Base-by-base conservation (phyloP, 2,797 vertebrate species). In the Silurus lanzhouensis region DNA sequence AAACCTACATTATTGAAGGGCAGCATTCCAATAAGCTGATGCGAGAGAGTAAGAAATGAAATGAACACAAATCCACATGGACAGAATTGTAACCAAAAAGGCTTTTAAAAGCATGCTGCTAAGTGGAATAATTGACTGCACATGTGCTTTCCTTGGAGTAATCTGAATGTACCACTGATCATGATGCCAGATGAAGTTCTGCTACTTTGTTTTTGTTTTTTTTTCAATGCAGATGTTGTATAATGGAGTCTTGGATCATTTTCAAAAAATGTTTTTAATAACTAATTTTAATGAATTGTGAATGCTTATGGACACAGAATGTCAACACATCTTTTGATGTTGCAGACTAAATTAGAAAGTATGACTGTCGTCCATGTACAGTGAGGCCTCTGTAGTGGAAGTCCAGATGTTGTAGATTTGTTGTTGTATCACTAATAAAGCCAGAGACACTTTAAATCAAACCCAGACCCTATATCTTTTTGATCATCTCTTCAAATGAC, bases 1-100 rank as follows among this genome's bases (percentile, higher is more conserved):
- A 80, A 80, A 80, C 61, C 6, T 91, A 93, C 92, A 91, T 91
- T 94, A 94, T 94, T 93, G 90, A 94, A 94, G 90, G 90, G 88
- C 78, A 89, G 91, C 91, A 91, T 90, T 92, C 91, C 88, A 89
- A 88, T 86, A 89, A 86, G 91, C 90, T 91, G 86, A 89, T 90
- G 91, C 71, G 89, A 90, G 92, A 90, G 92, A 90, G 91, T 91
- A 91, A 85, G 76, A 89, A 92, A 91, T 92, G 87, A 89, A 87
- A 87, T 85, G 82, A 31, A 89, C 86, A 87, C 85, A 87, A 90
- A 88, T 88, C 85, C 87, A 87, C 75, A 87, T 88, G 87, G 87
- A 88, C 63, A 87, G 75, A 86, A 88, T 86, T 84, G 90, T 90
- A 85, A 88, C 82, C 89, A 84, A 89, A 91, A 82, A 83, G 86